Conservation (phyloP, 2,888 invertebrate species). For the Hetaerina titia region DNA sequence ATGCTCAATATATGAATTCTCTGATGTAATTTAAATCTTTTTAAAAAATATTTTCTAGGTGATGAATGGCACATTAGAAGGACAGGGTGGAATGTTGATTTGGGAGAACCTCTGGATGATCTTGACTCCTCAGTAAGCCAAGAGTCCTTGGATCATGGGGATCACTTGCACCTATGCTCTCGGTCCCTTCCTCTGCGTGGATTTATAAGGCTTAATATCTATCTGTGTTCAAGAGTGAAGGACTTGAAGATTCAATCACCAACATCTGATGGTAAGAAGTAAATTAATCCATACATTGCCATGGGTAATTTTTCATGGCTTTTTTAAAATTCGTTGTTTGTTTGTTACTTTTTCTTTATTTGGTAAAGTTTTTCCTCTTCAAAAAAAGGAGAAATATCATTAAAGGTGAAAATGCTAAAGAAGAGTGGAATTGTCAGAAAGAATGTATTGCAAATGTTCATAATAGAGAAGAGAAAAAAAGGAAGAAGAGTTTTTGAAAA, state of each 20-base stretch:
- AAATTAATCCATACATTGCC: too few relatives aligned
- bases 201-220: constrained; percentile 32
- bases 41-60: constrained; percentile 1
- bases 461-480: too few relatives aligned
- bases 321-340: not conserved
- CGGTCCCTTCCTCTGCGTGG: constrained; percentile 57
- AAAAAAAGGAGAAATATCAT: too few relatives aligned
- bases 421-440: too few relatives aligned
- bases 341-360: not conserved
- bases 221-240: constrained; percentile 25
- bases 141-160: constrained; percentile 55
- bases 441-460: too few relatives aligned
- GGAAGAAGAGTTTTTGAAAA: too few relatives aligned
- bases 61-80: constrained; percentile 52
- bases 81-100: constrained; percentile 61
- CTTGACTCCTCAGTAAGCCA: not conserved
- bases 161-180: constrained; percentile 34
- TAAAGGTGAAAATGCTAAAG: too few relatives aligned
- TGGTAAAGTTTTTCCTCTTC: too few relatives aligned
- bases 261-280: not conserved
- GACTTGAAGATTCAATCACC: not conserved
- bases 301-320: too few relatives aligned
- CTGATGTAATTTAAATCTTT: too few relatives aligned
- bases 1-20: too few relatives aligned
- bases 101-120: constrained; percentile 56